Evolutionary conservation across 2,888 invertebrate species (phyloP).

Genomic region (Polydrusus tereticollis): DNA sequence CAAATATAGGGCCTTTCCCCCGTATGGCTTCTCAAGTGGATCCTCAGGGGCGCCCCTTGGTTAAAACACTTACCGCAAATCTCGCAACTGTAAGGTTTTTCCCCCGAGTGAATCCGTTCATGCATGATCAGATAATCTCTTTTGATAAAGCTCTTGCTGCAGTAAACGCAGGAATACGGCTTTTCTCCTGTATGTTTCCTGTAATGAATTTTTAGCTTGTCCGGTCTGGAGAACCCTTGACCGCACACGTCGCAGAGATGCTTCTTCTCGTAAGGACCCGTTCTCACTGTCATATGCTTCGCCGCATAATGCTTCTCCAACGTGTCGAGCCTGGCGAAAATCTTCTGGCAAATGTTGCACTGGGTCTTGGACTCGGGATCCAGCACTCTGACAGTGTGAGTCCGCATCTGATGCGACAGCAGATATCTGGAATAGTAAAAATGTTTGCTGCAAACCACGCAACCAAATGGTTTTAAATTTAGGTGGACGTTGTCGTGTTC

Average conservation of each 20-base stretch:
- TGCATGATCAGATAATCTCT: constrained; percentile 70
- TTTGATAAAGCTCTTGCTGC: constrained; percentile 63
- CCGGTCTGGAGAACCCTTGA: constrained; percentile 60
- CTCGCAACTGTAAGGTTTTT: constrained; percentile 74
- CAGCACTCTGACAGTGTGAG: constrained; percentile 61
- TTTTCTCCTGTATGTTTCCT: constrained; percentile 62
- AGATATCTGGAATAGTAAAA: constrained; percentile 62
- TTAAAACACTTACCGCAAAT: constrained; percentile 75
- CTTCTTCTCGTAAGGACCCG: constrained; percentile 56
- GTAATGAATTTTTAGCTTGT: constrained; percentile 61
- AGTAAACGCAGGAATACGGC: constrained; percentile 61
- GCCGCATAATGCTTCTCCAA: constrained; percentile 67
- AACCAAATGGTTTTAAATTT: constrained; percentile 64
- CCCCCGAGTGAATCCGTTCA: constrained; percentile 74
- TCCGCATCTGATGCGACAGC: constrained; percentile 57
- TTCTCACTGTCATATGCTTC: constrained; percentile 59
- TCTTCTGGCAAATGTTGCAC: constrained; percentile 60
- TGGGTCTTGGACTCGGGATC: constrained; percentile 66
- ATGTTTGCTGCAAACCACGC: constrained; percentile 66
- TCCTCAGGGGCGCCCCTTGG: constrained; percentile 73
- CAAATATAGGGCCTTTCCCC: constrained; percentile 74
- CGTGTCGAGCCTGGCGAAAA: constrained; percentile 58
- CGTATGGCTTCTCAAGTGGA: constrained; percentile 74
- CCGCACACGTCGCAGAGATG: constrained; percentile 63
- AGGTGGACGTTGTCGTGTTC: constrained; percentile 67